phyloP scores from a whole-genome alignment of 2,797 vertebrate genomes.

The Buphagus erythrorhynchus region DNA sequence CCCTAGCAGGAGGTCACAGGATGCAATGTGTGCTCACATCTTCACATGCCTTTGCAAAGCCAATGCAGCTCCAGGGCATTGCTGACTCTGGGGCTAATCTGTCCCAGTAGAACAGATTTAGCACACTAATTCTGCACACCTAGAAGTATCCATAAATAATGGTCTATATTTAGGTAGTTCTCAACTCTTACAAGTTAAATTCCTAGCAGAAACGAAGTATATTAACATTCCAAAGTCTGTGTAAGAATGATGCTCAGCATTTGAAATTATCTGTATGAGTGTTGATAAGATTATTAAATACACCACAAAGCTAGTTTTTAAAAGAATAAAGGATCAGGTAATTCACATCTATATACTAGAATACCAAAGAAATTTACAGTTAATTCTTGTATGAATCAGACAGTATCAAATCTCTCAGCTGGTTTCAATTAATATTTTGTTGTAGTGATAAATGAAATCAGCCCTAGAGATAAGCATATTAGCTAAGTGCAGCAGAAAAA shows the following conservation, averaged over 20 bases:
- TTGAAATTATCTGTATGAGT: background rate
- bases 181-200: background rate
- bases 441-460: background rate
- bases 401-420: background rate
- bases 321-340: background rate
- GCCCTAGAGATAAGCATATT: background rate
- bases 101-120: background rate
- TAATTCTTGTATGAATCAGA: background rate
- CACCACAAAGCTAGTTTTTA: background rate
- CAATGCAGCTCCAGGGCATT: background rate
- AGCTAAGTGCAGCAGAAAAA: background rate
- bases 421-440: background rate
- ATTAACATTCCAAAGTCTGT: background rate
- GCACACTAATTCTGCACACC: background rate
- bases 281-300: background rate
- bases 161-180: background rate
- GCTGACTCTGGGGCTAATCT: background rate
- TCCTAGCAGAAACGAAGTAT: background rate
- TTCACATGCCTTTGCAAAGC: background rate
- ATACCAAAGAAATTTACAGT: background rate
- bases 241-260: background rate
- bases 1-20: background rate
- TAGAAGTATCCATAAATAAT: background rate
- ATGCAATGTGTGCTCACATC: background rate
- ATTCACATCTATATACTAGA: background rate